phyloP scores from a whole-genome alignment of 2,797 vertebrate genomes.

The Gadopsis marmoratus region DNA sequence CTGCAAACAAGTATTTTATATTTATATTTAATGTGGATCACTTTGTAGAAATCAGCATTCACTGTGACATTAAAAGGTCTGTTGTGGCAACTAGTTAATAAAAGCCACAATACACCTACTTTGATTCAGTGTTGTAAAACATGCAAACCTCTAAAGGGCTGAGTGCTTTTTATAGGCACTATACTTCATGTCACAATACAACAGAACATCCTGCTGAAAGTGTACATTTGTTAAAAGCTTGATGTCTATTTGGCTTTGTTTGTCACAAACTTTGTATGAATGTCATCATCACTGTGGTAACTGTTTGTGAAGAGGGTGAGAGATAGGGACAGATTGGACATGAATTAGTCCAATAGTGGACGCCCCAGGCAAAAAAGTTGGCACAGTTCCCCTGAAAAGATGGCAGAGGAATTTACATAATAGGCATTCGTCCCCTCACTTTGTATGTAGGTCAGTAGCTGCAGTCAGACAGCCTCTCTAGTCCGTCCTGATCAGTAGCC shows the following conservation, averaged over 20 bases:
- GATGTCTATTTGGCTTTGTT: conserved; percentile 29
- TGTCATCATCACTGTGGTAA: conserved; percentile 35
- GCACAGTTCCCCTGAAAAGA: conserved; percentile 79
- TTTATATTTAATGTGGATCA: background rate
- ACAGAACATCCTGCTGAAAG: background rate
- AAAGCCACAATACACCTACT: background rate
- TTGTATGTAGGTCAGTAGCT: conserved; percentile 84
- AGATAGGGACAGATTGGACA: conserved; percentile 53
- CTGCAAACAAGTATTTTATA: background rate
- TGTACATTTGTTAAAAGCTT: conserved; percentile 8
- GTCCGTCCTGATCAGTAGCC: conserved; percentile 52
- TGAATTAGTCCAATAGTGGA: conserved; percentile 61
- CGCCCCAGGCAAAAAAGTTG: conserved; percentile 69
- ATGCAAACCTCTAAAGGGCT: background rate
- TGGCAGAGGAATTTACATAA: conserved; percentile 83
- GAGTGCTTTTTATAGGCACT: background rate
- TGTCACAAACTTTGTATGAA: conserved; percentile 32
- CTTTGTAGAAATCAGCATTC: background rate
- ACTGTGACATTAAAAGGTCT: no score
- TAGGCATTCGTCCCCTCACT: conserved; percentile 75
- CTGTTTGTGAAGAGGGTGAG: conserved; percentile 35
- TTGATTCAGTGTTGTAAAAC: background rate
- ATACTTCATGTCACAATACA: background rate
- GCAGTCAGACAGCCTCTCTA: conserved; percentile 66
- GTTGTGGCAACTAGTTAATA: background rate